Evolutionary conservation across 2,888 invertebrate genomes (phyloP).

Genomic region (Oegoconia quadripuncta): DNA sequence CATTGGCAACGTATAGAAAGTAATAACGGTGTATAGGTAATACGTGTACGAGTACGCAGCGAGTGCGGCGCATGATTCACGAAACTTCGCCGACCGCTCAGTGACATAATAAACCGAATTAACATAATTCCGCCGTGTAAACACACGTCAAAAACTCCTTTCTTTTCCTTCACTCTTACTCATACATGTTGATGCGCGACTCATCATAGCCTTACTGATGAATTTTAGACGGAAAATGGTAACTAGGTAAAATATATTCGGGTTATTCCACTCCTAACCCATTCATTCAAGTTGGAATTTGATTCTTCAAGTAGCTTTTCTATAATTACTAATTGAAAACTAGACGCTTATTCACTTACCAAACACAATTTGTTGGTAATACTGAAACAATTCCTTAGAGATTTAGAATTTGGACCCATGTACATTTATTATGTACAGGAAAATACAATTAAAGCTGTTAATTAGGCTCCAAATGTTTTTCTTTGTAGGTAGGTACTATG

Average conservation of each 20-base stretch:
- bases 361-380: too few species aligned
- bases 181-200: conserved; percentile 34
- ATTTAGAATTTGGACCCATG: too few species aligned
- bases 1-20: conserved; percentile 62
- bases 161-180: conserved; percentile 61
- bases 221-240: conserved; percentile 20
- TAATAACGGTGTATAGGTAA: conserved; percentile 68
- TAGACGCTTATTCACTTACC: too few species aligned
- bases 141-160: conserved; percentile 44
- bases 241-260: not conserved
- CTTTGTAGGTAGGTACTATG: too few species aligned
- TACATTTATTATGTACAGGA: too few species aligned
- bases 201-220: conserved; percentile 36
- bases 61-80: conserved; percentile 59
- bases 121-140: conserved; percentile 56
- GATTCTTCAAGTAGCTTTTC: too few species aligned
- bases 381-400: too few species aligned
- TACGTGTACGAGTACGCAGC: conserved; percentile 34
- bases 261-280: too few species aligned
- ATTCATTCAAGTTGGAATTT: too few species aligned
- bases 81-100: conserved; percentile 45
- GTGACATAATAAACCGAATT: conserved; percentile 76
- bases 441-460: too few species aligned
- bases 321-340: too few species aligned
- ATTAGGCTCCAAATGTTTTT: too few species aligned